Base-by-base conservation (phyloP, 2,113 vertebrate species). In the Seriola dumerili region DNA sequence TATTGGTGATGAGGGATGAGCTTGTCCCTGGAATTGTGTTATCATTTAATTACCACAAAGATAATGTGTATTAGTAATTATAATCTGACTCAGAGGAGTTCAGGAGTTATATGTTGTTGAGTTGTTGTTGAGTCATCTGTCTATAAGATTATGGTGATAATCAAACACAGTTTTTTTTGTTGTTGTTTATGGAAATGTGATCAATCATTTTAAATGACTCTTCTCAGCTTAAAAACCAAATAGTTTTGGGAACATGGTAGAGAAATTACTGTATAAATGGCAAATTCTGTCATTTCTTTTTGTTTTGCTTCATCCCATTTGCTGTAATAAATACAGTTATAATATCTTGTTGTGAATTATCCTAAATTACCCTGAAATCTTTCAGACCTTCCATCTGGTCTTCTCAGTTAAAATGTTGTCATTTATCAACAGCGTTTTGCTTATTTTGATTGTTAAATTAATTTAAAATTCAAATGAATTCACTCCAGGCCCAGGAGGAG, bases 391-490 rank as follows among this genome's bases (percentile, higher is more conserved):
- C 46, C 36, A 63, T 71, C 7, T 64, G 36, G 23, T 19, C 48
- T 57, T 32, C 19, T 36, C 40, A 21, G 4, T 59, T n/a, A n/a
- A 64, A 64, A 76, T 76, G 38, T 34, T 58, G 25, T 16, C 7
- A 32, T 76, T 29, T n/a, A 55, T 29, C 52, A 2, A 5, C 36
- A 12, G 54, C 23, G 5, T 77, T 75, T 40, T 11, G 9, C 54
- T 59, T 46, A 23, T 11, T 36, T 32, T 46, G 17, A 44, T 34
- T 34, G 17, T 44, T 7, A 11, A 58, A 46, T 57, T 21, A 13
- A 76, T 34, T 77, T 57, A n/a, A 23, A 32, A 66, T 42, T 55
- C 8, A 64, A 40, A 19, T 75, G 13, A 64, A 23, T 75, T 62
- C 42, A 10, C 0, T 21, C 2, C 42, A 50, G 42, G 12, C 61